These are phyloP conservation scores for Toxotes jaculatrix DNA, from an alignment of 2,113 vertebrate genomes.

Conservation along the genomic window DNA sequence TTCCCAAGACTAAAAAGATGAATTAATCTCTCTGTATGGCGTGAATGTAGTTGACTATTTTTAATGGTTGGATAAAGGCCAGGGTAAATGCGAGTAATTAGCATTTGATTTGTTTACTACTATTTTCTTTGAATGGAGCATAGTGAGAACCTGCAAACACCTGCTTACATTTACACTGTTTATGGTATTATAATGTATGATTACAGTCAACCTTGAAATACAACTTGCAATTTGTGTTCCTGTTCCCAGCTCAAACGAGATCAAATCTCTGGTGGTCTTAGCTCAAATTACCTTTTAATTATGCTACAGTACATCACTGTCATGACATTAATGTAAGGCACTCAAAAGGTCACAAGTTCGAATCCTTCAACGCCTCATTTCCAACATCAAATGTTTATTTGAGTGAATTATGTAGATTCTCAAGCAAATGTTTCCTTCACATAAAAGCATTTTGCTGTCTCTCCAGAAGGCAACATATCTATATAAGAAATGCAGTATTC, in stretches of 20 bases:
- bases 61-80: neutral
- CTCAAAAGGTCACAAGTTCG: constrained; percentile 23
- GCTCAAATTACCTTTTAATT: constrained; percentile 26
- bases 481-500: constrained; percentile 21
- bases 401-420: constrained; percentile 49
- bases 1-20: neutral
- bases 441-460: constrained; percentile 64
- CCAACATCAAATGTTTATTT: constrained; percentile 38
- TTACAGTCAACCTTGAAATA: constrained; percentile 24
- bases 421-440: constrained; percentile 18
- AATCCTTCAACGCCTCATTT: constrained; percentile 20
- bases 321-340: constrained; percentile 16
- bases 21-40: neutral
- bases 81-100: neutral
- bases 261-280: constrained; percentile 12
- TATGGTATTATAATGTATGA: neutral
- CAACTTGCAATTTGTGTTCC: neutral
- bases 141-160: neutral
- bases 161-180: neutral
- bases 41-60: neutral
- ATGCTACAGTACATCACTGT: constrained; percentile 8
- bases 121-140: neutral
- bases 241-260: neutral
- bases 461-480: constrained; percentile 28
- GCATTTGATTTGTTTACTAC: neutral